A percentile compares a stretch with the other conserved stretches of the same genome.
These are phyloP conservation scores for Nematopogon swammerdamellus DNA, from an alignment of 2,888 invertebrate species.

Conservation along the genomic window DNA sequence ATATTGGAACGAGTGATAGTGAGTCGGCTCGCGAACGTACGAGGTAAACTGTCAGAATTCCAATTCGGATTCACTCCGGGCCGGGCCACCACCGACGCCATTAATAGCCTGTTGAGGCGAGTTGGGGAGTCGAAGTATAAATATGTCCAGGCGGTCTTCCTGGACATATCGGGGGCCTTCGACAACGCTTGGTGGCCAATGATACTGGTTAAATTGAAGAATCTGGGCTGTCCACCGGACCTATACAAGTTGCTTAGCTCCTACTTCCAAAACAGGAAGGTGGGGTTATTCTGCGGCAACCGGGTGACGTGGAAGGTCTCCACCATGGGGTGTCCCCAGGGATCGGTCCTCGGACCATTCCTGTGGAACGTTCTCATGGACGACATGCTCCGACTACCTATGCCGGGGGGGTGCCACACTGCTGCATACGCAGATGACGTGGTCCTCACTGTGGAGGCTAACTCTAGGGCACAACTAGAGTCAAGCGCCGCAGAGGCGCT, in stretches of 20 bases:
- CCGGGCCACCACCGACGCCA: constrained; percentile 8
- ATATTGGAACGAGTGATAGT: constrained; percentile 12
- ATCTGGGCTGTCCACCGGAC: background rate
- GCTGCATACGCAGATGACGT: constrained; percentile 17
- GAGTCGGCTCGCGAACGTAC: background rate
- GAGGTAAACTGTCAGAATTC: background rate
- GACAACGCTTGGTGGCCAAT: constrained; percentile 12
- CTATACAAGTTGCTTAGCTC: constrained; percentile 2
- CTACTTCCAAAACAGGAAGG: constrained; percentile 5
- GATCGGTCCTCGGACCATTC: constrained; percentile 9
- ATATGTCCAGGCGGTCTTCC: constrained; percentile 3
- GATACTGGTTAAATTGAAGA: constrained; percentile 1
- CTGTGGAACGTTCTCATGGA: constrained; percentile 11
- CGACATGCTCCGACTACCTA: constrained; percentile 11
- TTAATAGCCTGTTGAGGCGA: background rate
- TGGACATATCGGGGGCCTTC: constrained; percentile 8
- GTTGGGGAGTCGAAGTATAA: background rate
- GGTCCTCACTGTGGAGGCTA: constrained; percentile 12
- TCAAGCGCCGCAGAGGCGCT: constrained; percentile 3
- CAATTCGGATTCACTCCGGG: constrained; percentile 11
- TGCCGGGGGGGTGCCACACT: background rate
- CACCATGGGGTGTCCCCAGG: constrained; percentile 11
- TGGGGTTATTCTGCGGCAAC: constrained; percentile 7
- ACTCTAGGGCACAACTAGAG: constrained; percentile 9
- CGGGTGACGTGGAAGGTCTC: constrained; percentile 7